Conservation (phyloP, 2,113 vertebrate genomes). For the Clarias batrachus region DNA sequence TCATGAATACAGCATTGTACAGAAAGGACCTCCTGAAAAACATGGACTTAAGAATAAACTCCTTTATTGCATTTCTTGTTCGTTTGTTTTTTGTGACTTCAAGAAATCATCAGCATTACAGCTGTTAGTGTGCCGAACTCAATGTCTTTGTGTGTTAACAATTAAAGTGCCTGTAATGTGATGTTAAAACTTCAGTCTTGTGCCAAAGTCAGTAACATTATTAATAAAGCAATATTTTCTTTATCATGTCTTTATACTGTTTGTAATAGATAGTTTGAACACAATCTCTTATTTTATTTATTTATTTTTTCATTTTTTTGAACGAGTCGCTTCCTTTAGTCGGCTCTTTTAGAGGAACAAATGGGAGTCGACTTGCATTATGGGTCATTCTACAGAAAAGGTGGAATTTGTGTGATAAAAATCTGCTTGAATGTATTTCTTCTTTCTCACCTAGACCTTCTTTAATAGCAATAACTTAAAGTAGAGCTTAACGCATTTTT, state of each 20-base stretch:
- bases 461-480: too few relatives aligned
- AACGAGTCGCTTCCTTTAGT: not conserved
- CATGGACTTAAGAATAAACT: not conserved
- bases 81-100: not conserved
- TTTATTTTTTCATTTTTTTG: too few relatives aligned
- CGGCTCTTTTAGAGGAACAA: not conserved
- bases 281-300: too few relatives aligned
- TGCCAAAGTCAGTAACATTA: constrained; percentile 34
- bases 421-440: too few relatives aligned
- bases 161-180: constrained; percentile 20
- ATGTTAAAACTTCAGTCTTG: not conserved
- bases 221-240: constrained; percentile 36
- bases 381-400: too few relatives aligned
- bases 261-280: too few relatives aligned
- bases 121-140: not conserved
- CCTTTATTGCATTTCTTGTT: not conserved
- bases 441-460: too few relatives aligned
- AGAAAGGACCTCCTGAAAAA: not conserved
- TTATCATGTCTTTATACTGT: not conserved
- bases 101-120: not conserved
- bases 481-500: too few relatives aligned
- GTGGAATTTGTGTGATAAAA: too few relatives aligned
- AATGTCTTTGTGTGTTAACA: not conserved
- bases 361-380: not conserved
- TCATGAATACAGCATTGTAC: not conserved